phyloP scores from a whole-genome alignment of 2,888 invertebrate genomes.

The Andrena haemorrhoa region DNA sequence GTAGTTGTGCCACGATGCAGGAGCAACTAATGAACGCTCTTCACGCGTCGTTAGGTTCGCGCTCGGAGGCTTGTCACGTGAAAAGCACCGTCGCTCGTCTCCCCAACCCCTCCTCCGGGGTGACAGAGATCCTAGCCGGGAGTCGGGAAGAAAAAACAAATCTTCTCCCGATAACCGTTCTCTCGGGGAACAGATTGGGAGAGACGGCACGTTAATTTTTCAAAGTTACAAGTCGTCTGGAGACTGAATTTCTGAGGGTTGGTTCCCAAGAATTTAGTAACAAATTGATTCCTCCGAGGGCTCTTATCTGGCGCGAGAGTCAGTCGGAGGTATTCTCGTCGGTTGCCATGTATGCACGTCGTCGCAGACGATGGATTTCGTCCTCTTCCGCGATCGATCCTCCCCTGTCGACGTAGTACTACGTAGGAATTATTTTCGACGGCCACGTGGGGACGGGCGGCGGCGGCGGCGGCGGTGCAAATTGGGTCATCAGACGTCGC shows the following conservation, averaged over 20 bases:
- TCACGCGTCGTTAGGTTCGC: conserved; percentile 25
- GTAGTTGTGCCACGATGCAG: not conserved
- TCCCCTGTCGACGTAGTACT: conserved; percentile 18
- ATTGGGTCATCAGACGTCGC: conserved; percentile 69
- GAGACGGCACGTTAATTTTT: too few relatives aligned
- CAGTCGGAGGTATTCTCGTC: conserved; percentile 44
- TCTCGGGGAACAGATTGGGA: too few relatives aligned
- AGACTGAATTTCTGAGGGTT: too few relatives aligned
- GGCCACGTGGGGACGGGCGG: conserved; percentile 15
- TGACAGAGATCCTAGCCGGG: not conserved
- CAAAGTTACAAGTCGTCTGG: too few relatives aligned
- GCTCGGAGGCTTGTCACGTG: not conserved
- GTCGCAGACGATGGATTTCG: conserved; percentile 28
- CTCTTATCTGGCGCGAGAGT: too few relatives aligned
- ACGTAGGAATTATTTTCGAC: conserved; percentile 59
- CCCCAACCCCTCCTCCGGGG: too few relatives aligned
- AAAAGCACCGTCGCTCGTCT: not conserved
- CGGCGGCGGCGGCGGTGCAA: conserved; percentile 21
- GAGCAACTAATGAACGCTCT: conserved; percentile 28
- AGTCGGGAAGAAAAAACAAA: not conserved
- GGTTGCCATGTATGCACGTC: conserved; percentile 38
- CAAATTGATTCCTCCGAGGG: too few relatives aligned
- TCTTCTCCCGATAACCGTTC: not conserved
- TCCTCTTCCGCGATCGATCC: conserved; percentile 65
- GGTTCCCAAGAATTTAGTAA: too few relatives aligned